phyloP scores from a whole-genome alignment of 1,140 invertebrate species.

The Phortica variegata region DNA sequence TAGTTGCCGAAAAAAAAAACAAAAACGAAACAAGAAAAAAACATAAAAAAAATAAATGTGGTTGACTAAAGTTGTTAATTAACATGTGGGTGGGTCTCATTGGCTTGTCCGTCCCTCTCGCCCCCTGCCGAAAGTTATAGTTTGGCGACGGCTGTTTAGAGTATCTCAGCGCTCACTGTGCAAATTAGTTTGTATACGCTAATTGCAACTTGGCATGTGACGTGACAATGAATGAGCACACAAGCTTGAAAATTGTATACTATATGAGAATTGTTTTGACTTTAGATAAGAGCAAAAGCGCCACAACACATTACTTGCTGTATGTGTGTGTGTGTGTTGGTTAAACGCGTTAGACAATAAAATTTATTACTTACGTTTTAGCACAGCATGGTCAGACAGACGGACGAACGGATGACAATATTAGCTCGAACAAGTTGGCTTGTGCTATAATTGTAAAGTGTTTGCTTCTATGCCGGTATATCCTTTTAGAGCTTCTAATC shows the following conservation, averaged over 20 bases:
- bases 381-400: too few species aligned
- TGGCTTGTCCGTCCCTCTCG: too few species aligned
- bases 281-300: slow-evolving; percentile 41
- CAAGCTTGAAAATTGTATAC: slow-evolving; percentile 24
- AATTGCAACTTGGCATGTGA: slow-evolving; percentile 49
- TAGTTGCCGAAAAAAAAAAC: slow-evolving; percentile 3
- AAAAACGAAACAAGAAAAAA: slow-evolving; percentile 1
- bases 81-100: slow-evolving; percentile 36
- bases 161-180: slow-evolving; percentile 39
- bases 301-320: slow-evolving; percentile 37
- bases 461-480: slow-evolving; percentile 11
- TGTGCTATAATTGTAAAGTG: not conserved
- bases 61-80: slow-evolving; percentile 35
- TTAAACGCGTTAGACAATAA: slow-evolving; percentile 41
- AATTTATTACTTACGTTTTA: slow-evolving; percentile 44
- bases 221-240: slow-evolving; percentile 39
- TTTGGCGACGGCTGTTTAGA: too few species aligned
- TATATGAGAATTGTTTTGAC: slow-evolving; percentile 56
- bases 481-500: slow-evolving; percentile 9
- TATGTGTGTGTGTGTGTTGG: too few species aligned
- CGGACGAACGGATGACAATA: slow-evolving; percentile 34
- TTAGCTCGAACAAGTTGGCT: not conserved
- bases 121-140: too few species aligned
- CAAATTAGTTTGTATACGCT: slow-evolving; percentile 56
- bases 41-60: not conserved